phyloP scores from a whole-genome alignment of 2,888 invertebrate species.

The Acleris literana region DNA sequence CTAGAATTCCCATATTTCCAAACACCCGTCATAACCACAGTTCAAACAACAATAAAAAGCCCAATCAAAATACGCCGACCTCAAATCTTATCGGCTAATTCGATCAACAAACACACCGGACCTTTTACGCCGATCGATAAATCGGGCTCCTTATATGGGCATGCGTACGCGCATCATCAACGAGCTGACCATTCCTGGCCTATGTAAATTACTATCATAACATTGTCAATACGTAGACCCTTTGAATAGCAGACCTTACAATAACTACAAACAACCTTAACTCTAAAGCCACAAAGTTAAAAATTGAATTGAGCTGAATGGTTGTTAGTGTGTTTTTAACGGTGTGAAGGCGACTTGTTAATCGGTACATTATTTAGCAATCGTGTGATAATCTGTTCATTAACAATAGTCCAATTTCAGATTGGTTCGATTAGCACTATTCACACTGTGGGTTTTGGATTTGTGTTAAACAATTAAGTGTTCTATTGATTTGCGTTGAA shows the following conservation, averaged over 20 bases:
- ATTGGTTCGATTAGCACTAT: constrained; percentile 61
- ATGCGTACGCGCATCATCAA: constrained; percentile 49
- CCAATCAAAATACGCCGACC: constrained; percentile 38
- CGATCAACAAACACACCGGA: constrained; percentile 52
- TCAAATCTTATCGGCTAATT: constrained; percentile 42
- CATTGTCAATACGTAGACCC: constrained; percentile 45
- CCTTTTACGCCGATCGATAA: constrained; percentile 57
- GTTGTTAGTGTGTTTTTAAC: constrained; percentile 11
- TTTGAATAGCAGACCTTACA: constrained; percentile 25
- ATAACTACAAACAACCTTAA: constrained; percentile 25
- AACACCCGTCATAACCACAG: constrained; percentile 16
- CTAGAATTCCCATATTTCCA: constrained; percentile 1
- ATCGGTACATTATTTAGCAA: constrained; percentile 42
- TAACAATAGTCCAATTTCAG: constrained; percentile 55
- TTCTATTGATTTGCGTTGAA: constrained; percentile 21
- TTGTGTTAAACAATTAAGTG: constrained; percentile 41
- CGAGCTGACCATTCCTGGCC: constrained; percentile 45
- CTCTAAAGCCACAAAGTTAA: constrained; percentile 2
- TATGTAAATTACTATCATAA: constrained; percentile 64
- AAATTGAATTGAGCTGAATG: neutral
- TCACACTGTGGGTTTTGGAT: constrained; percentile 50
- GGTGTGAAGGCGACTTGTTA: constrained; percentile 35
- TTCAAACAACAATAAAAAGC: constrained; percentile 35
- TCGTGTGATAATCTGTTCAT: constrained; percentile 57
- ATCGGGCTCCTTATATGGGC: constrained; percentile 53